phyloP scores from a whole-genome alignment of 2,113 vertebrate genomes.

The Epinephelus lanceolatus region DNA sequence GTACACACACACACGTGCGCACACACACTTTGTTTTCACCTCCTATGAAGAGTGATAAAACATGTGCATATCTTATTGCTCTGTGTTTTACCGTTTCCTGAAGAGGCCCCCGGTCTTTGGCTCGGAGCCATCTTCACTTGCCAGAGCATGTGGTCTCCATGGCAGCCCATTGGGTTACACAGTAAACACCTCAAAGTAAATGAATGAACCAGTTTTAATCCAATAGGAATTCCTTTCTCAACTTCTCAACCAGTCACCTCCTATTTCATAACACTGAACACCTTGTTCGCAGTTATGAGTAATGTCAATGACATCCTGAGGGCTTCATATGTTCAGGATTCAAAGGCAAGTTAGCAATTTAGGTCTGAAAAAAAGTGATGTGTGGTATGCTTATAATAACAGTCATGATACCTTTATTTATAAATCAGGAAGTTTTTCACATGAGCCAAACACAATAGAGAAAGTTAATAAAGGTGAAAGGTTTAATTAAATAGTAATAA shows the following conservation, averaged over 20 bases:
- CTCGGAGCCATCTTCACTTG: conserved; percentile 64
- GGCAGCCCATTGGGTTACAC: conserved; percentile 72
- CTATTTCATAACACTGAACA: conserved; percentile 59
- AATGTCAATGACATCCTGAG: conserved; percentile 27
- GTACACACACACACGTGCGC: conserved; percentile 11
- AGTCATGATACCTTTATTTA: neutral
- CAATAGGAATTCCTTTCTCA: conserved; percentile 61
- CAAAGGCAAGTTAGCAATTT: neutral
- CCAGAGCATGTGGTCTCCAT: conserved; percentile 80
- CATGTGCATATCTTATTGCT: conserved; percentile 25
- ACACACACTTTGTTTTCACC: conserved; percentile 27
- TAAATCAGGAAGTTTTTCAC: neutral
- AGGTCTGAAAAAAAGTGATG: neutral
- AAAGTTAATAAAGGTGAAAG: neutral
- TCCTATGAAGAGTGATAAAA: conserved; percentile 23
- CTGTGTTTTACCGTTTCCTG: conserved; percentile 46
- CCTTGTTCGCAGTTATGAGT: conserved; percentile 48
- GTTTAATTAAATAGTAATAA: neutral
- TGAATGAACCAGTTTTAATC: conserved; percentile 75
- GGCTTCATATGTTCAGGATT: conserved; percentile 12
- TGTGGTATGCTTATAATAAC: neutral
- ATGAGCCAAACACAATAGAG: neutral
- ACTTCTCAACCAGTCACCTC: conserved; percentile 59
- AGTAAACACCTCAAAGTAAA: conserved; percentile 78
- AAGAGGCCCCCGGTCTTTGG: conserved; percentile 49